A percentile compares a stretch with the other conserved stretches of the same genome.
phyloP scores from a whole-genome alignment of 1,140 invertebrate genomes.

The Solenopsis fugax region DNA sequence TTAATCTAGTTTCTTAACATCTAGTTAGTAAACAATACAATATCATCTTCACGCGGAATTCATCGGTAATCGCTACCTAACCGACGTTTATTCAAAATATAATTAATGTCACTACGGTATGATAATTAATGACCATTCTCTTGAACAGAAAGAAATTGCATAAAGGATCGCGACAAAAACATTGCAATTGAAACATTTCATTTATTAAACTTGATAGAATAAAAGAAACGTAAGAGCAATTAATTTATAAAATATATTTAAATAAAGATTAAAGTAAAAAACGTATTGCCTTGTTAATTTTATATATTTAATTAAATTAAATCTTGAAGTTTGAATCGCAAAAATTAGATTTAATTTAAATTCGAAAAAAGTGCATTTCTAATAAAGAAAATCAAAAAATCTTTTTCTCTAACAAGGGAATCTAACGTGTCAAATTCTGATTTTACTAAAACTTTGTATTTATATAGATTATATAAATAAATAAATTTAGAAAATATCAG shows the following conservation, averaged over 20 bases:
- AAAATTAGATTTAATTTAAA: neutral
- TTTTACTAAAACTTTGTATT: no score
- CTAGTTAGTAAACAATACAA: slow-evolving; percentile 11
- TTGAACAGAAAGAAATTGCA: neutral
- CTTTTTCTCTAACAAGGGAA: neutral
- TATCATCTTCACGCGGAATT: neutral
- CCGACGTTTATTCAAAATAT: slow-evolving; percentile 16
- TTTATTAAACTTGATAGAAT: neutral
- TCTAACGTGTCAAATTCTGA: neutral
- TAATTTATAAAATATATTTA: slow-evolving; percentile 6
- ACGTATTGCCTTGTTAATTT: neutral
- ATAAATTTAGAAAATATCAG: no score
- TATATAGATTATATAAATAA: no score
- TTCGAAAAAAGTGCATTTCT: neutral
- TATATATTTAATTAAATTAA: neutral
- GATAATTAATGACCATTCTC: slow-evolving; percentile 1
- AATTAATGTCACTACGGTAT: slow-evolving; percentile 20
- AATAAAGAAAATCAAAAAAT: neutral
- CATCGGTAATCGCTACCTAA: neutral
- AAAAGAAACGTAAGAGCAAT: neutral
- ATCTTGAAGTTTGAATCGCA: neutral
- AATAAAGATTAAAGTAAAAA: neutral
- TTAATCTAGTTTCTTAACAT: slow-evolving; percentile 33
- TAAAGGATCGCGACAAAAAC: neutral
- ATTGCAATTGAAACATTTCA: neutral